These are phyloP conservation scores for Epinephelus lanceolatus DNA, from an alignment of 2,113 vertebrate genomes.

Conservation along the genomic window DNA sequence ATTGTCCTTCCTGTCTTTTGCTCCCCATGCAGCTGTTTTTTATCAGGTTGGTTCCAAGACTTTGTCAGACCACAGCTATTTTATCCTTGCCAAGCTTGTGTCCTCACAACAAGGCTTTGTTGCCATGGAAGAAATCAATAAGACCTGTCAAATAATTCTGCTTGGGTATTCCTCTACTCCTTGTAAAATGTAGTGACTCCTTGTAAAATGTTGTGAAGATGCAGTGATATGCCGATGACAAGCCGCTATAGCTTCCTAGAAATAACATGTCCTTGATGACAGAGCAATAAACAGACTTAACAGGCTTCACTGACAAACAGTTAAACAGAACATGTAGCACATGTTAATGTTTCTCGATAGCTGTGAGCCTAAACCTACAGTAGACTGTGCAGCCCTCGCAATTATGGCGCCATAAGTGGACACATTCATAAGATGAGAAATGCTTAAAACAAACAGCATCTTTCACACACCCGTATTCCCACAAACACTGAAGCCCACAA, in stretches of 20 bases:
- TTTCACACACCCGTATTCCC: slow-evolving; percentile 49
- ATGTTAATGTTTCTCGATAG: slow-evolving; percentile 28
- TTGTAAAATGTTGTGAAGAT: slow-evolving; percentile 46
- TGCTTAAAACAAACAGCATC: slow-evolving; percentile 63
- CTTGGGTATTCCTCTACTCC: slow-evolving; percentile 20
- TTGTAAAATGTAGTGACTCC: slow-evolving; percentile 42
- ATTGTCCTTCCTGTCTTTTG: slow-evolving; percentile 62
- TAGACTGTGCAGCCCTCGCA: slow-evolving; percentile 15
- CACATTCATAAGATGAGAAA: slow-evolving; percentile 59
- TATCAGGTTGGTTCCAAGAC: slow-evolving; percentile 67
- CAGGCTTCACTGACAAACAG: slow-evolving; percentile 37
- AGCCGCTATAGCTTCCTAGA: slow-evolving; percentile 26
- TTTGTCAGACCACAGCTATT: slow-evolving; percentile 73
- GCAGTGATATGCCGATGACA: slow-evolving; percentile 38
- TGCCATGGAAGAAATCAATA: slow-evolving; percentile 56
- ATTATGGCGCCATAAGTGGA: slow-evolving; percentile 33
- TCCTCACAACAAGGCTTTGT: slow-evolving; percentile 54
- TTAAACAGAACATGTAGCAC: slow-evolving; percentile 31
- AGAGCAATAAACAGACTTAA: slow-evolving; percentile 51
- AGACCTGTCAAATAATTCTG: slow-evolving; percentile 46
- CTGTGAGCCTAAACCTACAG: slow-evolving; percentile 16
- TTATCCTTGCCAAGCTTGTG: slow-evolving; percentile 58
- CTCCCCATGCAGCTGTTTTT: slow-evolving; percentile 71
- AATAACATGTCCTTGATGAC: slow-evolving; percentile 41
- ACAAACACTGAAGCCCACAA: slow-evolving; percentile 53